Conservation (phyloP, 2,113 vertebrate species). For the Tyrannus savana region DNA sequence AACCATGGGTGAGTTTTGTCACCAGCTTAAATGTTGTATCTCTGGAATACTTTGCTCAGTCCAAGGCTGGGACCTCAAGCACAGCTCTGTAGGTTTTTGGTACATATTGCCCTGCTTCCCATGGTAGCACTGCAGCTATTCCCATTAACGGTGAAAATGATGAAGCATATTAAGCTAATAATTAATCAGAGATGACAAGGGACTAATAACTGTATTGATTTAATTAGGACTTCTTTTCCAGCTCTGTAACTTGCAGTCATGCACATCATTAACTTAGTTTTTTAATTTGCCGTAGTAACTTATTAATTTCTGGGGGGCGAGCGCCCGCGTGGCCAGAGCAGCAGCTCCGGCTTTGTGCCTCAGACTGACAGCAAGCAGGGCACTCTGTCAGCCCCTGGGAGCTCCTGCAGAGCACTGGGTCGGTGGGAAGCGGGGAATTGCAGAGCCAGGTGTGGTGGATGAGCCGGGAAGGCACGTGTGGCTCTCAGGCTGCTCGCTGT, state of each 20-base stretch:
- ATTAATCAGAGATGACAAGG: slow-evolving; percentile 70
- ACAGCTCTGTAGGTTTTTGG: background rate
- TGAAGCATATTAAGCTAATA: slow-evolving; percentile 54
- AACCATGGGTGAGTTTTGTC: background rate
- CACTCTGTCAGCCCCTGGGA: background rate
- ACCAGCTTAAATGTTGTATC: background rate
- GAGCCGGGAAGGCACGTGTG: fast-evolving
- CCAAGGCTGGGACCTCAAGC: background rate
- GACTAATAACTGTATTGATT: slow-evolving; percentile 69
- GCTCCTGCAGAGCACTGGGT: fast-evolving
- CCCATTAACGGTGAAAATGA: slow-evolving; percentile 33
- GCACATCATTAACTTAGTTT: slow-evolving; percentile 36
- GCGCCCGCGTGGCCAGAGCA: fast-evolving
- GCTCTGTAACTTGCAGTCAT: slow-evolving; percentile 22
- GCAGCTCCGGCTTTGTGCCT: background rate
- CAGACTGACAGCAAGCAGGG: background rate
- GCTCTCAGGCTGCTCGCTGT: fast-evolving
- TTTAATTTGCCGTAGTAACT: slow-evolving; percentile 49
- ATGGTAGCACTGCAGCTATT: background rate
- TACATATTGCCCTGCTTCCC: background rate
- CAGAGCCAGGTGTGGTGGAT: background rate
- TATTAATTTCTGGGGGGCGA: slow-evolving; percentile 14
- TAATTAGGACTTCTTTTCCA: slow-evolving; percentile 62
- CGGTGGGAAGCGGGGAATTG: fast-evolving
- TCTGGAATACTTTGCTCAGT: background rate